Base-by-base conservation (phyloP, 2,888 invertebrate species). In the Chrysina gloriosa region DNA sequence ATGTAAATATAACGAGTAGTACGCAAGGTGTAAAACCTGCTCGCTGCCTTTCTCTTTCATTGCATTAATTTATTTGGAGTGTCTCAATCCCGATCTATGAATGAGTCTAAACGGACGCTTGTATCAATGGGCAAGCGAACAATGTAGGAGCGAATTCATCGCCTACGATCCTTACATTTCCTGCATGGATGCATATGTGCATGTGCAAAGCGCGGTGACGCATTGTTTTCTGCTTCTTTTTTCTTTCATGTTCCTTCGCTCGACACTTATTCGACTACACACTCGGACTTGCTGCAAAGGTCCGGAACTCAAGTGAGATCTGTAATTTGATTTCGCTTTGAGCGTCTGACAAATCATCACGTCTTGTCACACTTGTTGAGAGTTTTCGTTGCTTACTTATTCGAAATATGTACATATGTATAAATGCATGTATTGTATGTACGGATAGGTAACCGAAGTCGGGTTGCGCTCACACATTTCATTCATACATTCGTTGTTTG, bases 51-150 rank as follows among this genome's bases (percentile, higher is more conserved):
- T 74, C 75, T 73, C 73, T 75, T 75, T 74, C 72, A 72, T 73
- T 75, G 72, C 72, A 72, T 72, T 75, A 75, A 75, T 75, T 75
- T 75, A 75, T 72, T 70, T 73, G 65, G 72, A 73, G 71, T 73
- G 70, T 72, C 73, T 61, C 58, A 61, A 61, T 73, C 72, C 70
- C 72, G 72, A 74, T 73, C 69, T 73, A 71, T 75, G 75, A 75
- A 75, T 75, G 72, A 74, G 71, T 71, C 70, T 70, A 68, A 69
- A 67, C 66, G 56, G 70, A 68, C 64, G 69, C 67, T 69, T 71
- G 70, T 72, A 74, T 74, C 74, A 72, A 73, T 72, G 73, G 72
- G 64, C 71, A 73, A 68, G 72, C 71, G 69, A 52, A 73, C 71
- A 72, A 69, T 72, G 73, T 72, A 72, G 73, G 73, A 73, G 75